Conservation (phyloP, 2,888 invertebrate species). For the Eupithecia insigniata region DNA sequence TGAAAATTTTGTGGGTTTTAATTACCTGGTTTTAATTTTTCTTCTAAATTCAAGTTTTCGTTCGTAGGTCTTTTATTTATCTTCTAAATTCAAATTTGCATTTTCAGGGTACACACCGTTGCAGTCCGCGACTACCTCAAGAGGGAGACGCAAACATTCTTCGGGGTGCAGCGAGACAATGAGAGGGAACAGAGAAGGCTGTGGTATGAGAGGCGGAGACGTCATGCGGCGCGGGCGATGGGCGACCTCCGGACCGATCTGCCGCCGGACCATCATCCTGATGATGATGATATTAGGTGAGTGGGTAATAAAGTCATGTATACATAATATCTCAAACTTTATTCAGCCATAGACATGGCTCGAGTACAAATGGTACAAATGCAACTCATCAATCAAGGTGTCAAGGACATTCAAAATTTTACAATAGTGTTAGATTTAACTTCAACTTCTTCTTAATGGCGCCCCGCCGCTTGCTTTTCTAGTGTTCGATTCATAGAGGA, state of each 20-base stretch:
- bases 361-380: too few relatives aligned
- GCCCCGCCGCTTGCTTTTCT: too few relatives aligned
- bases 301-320: conserved; percentile 21
- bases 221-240: conserved; percentile 89
- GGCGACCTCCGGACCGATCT: conserved; percentile 85
- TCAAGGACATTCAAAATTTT: neutral
- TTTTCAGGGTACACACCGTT: conserved; percentile 65
- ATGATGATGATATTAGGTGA: conserved; percentile 84
- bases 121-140: conserved; percentile 87
- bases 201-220: conserved; percentile 91
- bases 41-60: neutral
- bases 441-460: too few relatives aligned
- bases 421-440: too few relatives aligned
- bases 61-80: neutral
- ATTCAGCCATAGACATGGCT: neutral
- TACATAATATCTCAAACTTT: neutral
- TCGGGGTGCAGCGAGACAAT: conserved; percentile 91
- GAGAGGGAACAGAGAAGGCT: conserved; percentile 89
- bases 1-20: too few relatives aligned
- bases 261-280: conserved; percentile 85
- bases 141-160: conserved; percentile 92
- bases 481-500: too few relatives aligned
- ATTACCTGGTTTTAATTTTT: neutral
- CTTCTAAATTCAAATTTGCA: neutral
- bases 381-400: neutral